Evolutionary conservation across 2,797 vertebrate genomes (phyloP).

Genomic region (Pangasius larnaudii): DNA sequence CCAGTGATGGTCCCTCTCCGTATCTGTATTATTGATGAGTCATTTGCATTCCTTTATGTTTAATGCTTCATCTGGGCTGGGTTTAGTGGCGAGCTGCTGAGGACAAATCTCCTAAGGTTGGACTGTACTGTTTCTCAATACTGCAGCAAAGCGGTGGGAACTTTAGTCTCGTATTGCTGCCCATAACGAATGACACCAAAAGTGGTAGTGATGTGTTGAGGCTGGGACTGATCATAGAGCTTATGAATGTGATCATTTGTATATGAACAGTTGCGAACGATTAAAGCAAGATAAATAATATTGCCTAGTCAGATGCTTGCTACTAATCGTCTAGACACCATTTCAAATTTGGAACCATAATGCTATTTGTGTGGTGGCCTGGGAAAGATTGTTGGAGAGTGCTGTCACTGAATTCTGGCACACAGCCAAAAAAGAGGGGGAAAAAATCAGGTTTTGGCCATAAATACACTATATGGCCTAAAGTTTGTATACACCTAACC

Average conservation of each 20-base stretch:
- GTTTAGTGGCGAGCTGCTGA: constrained; percentile 18
- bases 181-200: neutral
- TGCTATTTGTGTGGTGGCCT: neutral
- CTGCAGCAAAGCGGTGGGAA: neutral
- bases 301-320: neutral
- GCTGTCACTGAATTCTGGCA: neutral
- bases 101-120: constrained; percentile 9
- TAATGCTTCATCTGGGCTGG: constrained; percentile 29
- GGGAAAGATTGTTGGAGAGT: neutral
- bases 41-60: constrained; percentile 51
- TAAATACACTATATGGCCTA: neutral
- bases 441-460: neutral
- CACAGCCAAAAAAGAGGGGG: neutral
- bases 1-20: constrained; percentile 20
- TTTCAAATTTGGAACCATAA: neutral
- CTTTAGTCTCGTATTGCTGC: neutral
- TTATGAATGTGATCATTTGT: neutral
- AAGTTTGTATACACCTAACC: neutral
- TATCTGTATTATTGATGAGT: constrained; percentile 57
- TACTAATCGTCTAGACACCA: neutral
- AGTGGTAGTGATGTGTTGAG: neutral
- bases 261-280: neutral
- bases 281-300: neutral
- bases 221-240: neutral
- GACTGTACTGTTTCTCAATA: neutral